phyloP scores from a whole-genome alignment of 1,140 invertebrate species.

The Solen grandis region DNA sequence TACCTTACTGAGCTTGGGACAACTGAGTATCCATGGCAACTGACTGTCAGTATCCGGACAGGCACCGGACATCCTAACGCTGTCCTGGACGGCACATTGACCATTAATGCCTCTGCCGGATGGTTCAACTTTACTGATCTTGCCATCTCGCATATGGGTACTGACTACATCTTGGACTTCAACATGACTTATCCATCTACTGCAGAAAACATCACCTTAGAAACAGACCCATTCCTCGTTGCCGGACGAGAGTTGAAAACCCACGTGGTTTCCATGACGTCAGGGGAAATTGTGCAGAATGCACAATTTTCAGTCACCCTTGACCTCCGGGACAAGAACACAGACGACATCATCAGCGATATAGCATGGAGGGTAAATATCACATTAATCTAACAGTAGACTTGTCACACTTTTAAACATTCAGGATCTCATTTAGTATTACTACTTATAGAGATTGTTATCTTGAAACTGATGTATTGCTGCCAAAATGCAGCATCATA shows the following conservation, averaged over 20 bases:
- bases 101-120: constrained; percentile 7
- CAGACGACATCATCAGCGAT: constrained; percentile 46
- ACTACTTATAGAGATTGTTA: too few relatives aligned
- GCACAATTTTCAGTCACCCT: constrained; percentile 40
- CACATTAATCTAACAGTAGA: background rate
- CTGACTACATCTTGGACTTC: constrained; percentile 68
- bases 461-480: too few relatives aligned
- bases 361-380: constrained; percentile 46
- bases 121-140: constrained; percentile 51
- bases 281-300: constrained; percentile 8
- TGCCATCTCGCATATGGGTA: constrained; percentile 29
- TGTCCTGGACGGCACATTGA: constrained; percentile 15
- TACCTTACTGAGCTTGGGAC: constrained; percentile 31
- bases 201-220: constrained; percentile 63
- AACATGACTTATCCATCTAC: constrained; percentile 60
- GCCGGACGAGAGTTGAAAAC: constrained; percentile 31
- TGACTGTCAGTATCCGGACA: constrained; percentile 27
- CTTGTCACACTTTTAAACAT: background rate
- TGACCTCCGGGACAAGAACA: constrained; percentile 59
- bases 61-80: constrained; percentile 36
- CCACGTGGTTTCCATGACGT: constrained; percentile 44
- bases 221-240: constrained; percentile 34
- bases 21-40: constrained; percentile 32
- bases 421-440: too few relatives aligned
- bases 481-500: too few relatives aligned